A percentile compares a stretch with the other conserved stretches of the same genome.
Conservation (phyloP, 2,113 vertebrate genomes). For the Lichenostomus cassidix region DNA sequence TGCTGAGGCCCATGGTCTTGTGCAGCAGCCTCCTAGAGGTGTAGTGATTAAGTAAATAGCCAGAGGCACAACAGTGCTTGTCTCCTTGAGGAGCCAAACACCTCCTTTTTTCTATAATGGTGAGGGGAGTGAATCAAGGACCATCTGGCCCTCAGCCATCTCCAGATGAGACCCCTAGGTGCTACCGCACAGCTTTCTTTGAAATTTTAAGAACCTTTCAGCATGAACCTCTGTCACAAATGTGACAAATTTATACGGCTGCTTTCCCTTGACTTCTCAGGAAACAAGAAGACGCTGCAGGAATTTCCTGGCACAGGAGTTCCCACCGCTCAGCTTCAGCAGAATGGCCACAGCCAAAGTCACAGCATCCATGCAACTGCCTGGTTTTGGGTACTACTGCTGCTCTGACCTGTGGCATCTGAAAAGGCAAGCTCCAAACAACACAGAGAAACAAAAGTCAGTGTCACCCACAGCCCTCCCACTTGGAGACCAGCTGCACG, state of each 20-base stretch:
- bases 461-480: background rate
- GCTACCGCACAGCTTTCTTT: background rate
- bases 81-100: background rate
- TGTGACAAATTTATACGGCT: background rate
- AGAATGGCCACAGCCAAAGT: background rate
- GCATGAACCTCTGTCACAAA: background rate
- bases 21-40: background rate
- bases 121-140: background rate
- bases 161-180: background rate
- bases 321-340: background rate
- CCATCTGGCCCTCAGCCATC: background rate
- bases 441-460: background rate
- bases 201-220: background rate
- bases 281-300: rapidly evolving
- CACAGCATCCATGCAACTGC: background rate
- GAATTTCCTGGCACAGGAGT: background rate
- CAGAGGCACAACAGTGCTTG: background rate
- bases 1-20: background rate
- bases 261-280: background rate
- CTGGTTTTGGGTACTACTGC: background rate
- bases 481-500: background rate
- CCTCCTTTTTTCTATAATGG: background rate
- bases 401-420: background rate
- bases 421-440: background rate
- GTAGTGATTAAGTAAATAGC: background rate